phyloP scores from a whole-genome alignment of 2,113 vertebrate species.

The Ornithorhynchus anatinus region DNA sequence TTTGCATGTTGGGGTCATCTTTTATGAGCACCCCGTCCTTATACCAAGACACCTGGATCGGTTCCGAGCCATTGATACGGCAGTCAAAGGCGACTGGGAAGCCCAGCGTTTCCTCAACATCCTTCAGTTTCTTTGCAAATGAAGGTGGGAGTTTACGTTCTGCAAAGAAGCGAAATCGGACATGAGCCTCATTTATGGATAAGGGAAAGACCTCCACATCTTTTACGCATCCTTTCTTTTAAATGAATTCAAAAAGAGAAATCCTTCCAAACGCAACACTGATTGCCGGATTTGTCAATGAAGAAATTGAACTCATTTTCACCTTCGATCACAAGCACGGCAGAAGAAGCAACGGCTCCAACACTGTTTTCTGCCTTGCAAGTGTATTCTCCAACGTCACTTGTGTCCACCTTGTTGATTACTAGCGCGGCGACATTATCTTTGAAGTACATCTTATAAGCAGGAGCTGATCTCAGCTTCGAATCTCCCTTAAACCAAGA shows the following conservation, averaged over 20 bases:
- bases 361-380: conserved; percentile 95
- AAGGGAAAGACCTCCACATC: not conserved
- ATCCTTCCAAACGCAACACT: not conserved
- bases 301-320: conserved; percentile 49
- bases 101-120: conserved; percentile 86
- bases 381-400: conserved; percentile 88
- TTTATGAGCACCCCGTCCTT: conserved; percentile 85
- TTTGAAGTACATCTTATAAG: conserved; percentile 87
- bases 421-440: conserved; percentile 88
- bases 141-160: conserved; percentile 91
- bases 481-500: conserved; percentile 97
- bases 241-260: conserved; percentile 6
- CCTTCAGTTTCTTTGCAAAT: conserved; percentile 92
- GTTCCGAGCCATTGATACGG: conserved; percentile 90
- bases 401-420: conserved; percentile 83
- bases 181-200: conserved; percentile 26
- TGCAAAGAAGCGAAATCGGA: conserved; percentile 74
- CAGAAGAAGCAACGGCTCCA: conserved; percentile 84
- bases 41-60: conserved; percentile 92
- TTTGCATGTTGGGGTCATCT: conserved; percentile 76
- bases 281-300: not conserved
- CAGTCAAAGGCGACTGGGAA: conserved; percentile 88
- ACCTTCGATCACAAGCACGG: conserved; percentile 89
- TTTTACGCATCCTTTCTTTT: not conserved
- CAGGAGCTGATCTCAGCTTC: conserved; percentile 88